Percentiles rank a stretch among this genome's conserved stretches.
These are phyloP conservation scores for Epistrophe eligans DNA, from an alignment of 2,888 invertebrate genomes.

Conservation along the genomic window DNA sequence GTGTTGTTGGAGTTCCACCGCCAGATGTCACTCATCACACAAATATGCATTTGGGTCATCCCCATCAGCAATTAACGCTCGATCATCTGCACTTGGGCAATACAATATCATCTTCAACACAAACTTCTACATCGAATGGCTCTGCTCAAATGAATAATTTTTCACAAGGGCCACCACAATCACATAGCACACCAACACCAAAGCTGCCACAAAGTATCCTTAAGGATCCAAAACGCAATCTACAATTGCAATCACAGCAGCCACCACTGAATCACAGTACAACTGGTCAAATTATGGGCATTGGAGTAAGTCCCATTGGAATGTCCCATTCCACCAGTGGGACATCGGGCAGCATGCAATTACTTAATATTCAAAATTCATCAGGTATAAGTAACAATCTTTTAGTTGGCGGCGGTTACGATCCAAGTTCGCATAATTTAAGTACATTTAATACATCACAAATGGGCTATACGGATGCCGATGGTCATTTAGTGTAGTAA, in stretches of 20 bases:
- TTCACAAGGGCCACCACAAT: conserved; percentile 77
- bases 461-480: conserved; percentile 84
- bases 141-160: conserved; percentile 71
- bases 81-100: conserved; percentile 82
- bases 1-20: conserved; percentile 82
- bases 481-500: conserved; percentile 84
- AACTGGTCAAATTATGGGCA: conserved; percentile 69
- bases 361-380: conserved; percentile 86
- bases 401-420: conserved; percentile 79
- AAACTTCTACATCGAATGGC: conserved; percentile 82
- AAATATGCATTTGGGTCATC: conserved; percentile 76
- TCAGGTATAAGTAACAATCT: conserved; percentile 83
- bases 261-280: conserved; percentile 77
- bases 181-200: conserved; percentile 79
- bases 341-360: conserved; percentile 84
- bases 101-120: conserved; percentile 81
- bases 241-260: conserved; percentile 85
- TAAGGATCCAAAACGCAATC: conserved; percentile 87
- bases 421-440: conserved; percentile 81
- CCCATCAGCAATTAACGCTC: conserved; percentile 78
- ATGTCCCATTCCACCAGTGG: conserved; percentile 79
- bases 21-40: conserved; percentile 84
- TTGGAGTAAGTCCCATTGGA: conserved; percentile 51
- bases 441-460: conserved; percentile 82
- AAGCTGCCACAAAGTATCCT: conserved; percentile 87